Evolutionary conservation across 2,797 vertebrate genomes (phyloP), one percentile per base, ranked within the genome.

Genomic region (Urosaurus nigricauda): DNA sequence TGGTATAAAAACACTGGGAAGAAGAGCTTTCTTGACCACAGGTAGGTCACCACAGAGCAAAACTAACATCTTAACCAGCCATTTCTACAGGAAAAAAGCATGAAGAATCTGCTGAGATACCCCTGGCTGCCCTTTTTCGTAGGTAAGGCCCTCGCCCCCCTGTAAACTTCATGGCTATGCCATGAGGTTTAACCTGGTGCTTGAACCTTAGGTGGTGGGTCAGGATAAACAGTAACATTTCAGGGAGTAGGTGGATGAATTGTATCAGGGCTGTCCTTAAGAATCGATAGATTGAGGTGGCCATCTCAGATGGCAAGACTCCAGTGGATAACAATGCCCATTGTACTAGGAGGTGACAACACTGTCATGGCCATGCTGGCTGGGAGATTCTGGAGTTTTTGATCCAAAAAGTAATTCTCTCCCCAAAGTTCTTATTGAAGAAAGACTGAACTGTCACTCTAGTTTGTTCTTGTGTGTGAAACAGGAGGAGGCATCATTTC

Each of bases 1-100:
- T 90, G 70, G 53, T 83, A 96, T 95, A 95, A 95, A 95, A 94
- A 87, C 88, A 53, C 71, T 47, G 68, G 47, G 21, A 79, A 63
- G 85, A 8, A 53, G 35, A 65, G 1, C 83, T 77, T 86, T 78
- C 51, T 84, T 37, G 58, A 58, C 73, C 78, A 78, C 17, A 24
- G 51, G 26, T 32, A 9, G 32, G 5, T 60, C 74, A 21, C 53
- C 13, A 29, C 13, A 85, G 63, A 84, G 29, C 35, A 19, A 24
- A 79, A 83, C 17, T 13, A 35, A 63, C 70, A 43, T n/a, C 87
- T 87, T 80, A 35, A 51, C 68, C 37, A 47, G 79, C 86, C 79
- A 16, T n/a, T 74, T 32, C 58, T 63, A 21, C 63, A 70, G 53
- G 71, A 60, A 2, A 32, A 83, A 82, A 79, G 37, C 70, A 93